Conservation (phyloP, 1,140 invertebrate species). For the Cylas formicarius region DNA sequence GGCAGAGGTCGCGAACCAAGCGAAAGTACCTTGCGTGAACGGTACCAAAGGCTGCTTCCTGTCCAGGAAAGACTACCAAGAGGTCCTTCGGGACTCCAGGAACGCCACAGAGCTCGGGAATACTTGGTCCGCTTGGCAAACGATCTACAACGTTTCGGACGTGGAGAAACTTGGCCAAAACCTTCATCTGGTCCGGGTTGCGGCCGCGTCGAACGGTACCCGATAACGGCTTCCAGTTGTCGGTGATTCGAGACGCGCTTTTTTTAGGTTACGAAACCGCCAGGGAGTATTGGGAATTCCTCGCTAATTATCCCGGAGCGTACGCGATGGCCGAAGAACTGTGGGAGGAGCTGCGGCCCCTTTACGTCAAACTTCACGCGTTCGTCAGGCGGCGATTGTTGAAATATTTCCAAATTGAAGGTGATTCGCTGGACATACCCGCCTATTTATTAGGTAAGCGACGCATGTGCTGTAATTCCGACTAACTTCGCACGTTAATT, state of each 20-base stretch:
- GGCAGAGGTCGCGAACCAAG: constrained; percentile 38
- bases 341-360: constrained; percentile 47
- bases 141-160: constrained; percentile 40
- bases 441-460: constrained; percentile 51
- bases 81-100: constrained; percentile 16
- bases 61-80: constrained; percentile 16
- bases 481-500: constrained; percentile 1
- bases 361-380: constrained; percentile 50
- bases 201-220: constrained; percentile 50
- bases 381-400: constrained; percentile 43
- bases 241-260: neutral
- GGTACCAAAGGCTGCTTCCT: constrained; percentile 18
- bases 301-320: constrained; percentile 47
- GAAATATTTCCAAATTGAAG: constrained; percentile 37
- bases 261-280: constrained; percentile 38
- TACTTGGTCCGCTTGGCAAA: constrained; percentile 40
- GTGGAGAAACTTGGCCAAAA: constrained; percentile 44
- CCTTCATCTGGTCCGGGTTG: constrained; percentile 47
- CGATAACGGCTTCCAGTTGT: constrained; percentile 15
- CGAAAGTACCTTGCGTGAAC: constrained; percentile 34
- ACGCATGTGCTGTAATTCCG: no score
- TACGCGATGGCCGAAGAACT: constrained; percentile 45
- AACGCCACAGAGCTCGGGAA: constrained; percentile 34
- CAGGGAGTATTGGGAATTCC: constrained; percentile 53
- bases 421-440: constrained; percentile 38